phyloP scores from a whole-genome alignment of 37 sponge, comb jelly and placozoan species.

The Spongilla lacustris region DNA sequence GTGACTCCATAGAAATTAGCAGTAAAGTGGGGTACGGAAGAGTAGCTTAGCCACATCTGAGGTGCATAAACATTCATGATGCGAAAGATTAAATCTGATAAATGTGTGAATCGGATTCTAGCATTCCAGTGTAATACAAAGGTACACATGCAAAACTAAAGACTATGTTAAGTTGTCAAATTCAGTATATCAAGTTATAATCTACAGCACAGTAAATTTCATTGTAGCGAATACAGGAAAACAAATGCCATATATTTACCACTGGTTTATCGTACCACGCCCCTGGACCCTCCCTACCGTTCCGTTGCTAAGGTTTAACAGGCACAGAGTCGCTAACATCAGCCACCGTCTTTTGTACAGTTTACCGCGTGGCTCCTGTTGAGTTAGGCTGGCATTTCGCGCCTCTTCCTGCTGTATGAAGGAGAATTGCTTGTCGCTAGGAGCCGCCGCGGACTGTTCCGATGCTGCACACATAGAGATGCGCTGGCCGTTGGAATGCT shows the following conservation, averaged over 20 bases:
- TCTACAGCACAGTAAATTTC: too few species aligned
- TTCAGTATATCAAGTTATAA: too few species aligned
- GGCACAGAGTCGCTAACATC: slow-evolving; percentile 14
- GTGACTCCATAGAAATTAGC: slow-evolving; percentile 56
- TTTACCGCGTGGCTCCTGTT: not conserved
- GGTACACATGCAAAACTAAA: too few species aligned
- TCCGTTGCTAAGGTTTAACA: slow-evolving; percentile 33
- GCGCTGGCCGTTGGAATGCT: not conserved
- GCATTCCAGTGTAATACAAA: too few species aligned
- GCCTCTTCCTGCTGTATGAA: not conserved
- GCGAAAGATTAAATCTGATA: too few species aligned
- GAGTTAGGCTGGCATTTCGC: not conserved
- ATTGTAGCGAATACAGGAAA: too few species aligned
- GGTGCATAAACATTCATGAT: not conserved
- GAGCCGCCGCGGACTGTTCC: not conserved
- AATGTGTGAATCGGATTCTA: too few species aligned
- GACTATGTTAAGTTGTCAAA: too few species aligned
- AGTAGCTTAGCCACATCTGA: slow-evolving; percentile 87
- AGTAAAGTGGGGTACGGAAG: slow-evolving; percentile 64
- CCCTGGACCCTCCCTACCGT: slow-evolving; percentile 15
- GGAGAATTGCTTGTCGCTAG: not conserved
- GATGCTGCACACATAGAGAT: not conserved
- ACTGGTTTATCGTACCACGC: too few species aligned
- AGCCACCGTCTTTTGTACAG: slow-evolving; percentile 23
- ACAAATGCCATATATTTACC: too few species aligned